A percentile compares a stretch with the other conserved stretches of the same genome.
phyloP scores from a whole-genome alignment of 2,113 vertebrate genomes.

The Carassius auratus region DNA sequence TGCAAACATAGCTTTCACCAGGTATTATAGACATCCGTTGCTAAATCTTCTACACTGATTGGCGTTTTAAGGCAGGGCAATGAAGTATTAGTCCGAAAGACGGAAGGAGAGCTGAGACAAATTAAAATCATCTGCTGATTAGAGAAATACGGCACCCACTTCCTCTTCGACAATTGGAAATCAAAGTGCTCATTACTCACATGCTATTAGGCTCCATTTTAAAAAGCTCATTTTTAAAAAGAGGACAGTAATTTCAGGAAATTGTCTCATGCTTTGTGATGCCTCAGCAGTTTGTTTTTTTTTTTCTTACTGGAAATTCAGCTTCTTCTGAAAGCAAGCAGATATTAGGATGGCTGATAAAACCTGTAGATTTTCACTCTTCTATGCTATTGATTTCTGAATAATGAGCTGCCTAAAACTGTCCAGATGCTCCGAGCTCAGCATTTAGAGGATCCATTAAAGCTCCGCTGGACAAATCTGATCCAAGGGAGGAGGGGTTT shows the following conservation, averaged over 20 bases:
- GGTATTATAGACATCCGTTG: not conserved
- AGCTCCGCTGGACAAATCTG: constrained; percentile 19
- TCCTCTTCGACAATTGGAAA: constrained; percentile 42
- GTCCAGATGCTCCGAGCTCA: constrained; percentile 22
- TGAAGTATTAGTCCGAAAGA: not conserved
- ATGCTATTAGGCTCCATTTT: constrained; percentile 10
- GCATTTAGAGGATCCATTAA: constrained; percentile 20
- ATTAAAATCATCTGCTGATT: constrained; percentile 45
- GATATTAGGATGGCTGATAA: constrained; percentile 31
- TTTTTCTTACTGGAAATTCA: not conserved
- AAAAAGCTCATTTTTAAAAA: not conserved
- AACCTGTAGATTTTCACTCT: constrained; percentile 25
- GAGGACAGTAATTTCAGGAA: constrained; percentile 29
- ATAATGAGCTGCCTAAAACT: constrained; percentile 52
- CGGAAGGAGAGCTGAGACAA: not conserved
- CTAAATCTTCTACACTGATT: not conserved
- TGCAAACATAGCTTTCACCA: not conserved
- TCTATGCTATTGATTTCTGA: constrained; percentile 55
- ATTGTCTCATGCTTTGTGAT: constrained; percentile 36
- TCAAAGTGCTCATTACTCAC: constrained; percentile 27
- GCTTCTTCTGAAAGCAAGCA: constrained; percentile 34
- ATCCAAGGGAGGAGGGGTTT: not conserved
- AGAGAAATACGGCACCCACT: not conserved
- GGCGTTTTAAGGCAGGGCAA: not conserved
- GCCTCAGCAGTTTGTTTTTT: constrained; percentile 35